Evolutionary conservation across 2,888 invertebrate genomes (phyloP).

Genomic region (Mactromeris polynyma): DNA sequence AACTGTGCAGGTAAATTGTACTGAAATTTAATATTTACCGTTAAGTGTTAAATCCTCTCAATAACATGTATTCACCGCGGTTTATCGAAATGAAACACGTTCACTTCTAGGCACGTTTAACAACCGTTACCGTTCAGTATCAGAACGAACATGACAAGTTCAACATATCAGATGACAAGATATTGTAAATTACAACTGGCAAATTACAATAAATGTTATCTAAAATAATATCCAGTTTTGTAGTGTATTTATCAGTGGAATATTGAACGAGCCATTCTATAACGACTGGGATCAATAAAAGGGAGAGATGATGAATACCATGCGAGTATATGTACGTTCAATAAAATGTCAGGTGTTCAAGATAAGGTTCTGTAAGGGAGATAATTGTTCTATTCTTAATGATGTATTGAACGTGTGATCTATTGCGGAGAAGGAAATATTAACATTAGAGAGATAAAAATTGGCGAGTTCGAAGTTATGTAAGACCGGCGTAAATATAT

Average conservation of each 20-base stretch:
- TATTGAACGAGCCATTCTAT: neutral
- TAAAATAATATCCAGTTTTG: neutral
- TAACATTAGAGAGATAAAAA: neutral
- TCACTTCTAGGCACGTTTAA: neutral
- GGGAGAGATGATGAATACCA: neutral
- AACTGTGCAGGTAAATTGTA: too few relatives aligned
- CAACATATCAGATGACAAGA: neutral
- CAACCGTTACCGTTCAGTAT: neutral
- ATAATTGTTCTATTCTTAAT: neutral
- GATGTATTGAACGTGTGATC: neutral
- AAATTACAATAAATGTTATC: conserved; percentile 2
- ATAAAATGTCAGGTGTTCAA: neutral
- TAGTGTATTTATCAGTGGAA: neutral
- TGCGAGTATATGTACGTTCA: neutral
- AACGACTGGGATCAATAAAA: neutral
- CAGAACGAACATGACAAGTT: neutral
- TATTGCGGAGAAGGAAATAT: neutral
- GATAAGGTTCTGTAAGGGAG: neutral
- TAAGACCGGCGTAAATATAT: too few relatives aligned
- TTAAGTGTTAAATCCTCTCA: too few relatives aligned
- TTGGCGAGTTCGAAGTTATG: too few relatives aligned
- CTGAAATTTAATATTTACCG: too few relatives aligned
- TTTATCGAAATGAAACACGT: neutral
- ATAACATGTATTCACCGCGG: neutral
- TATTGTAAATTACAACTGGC: neutral